Evolutionary conservation across 2,113 vertebrate species (phyloP), one percentile per base, ranked within the genome.

Genomic region (Engraulis encrasicolus): DNA sequence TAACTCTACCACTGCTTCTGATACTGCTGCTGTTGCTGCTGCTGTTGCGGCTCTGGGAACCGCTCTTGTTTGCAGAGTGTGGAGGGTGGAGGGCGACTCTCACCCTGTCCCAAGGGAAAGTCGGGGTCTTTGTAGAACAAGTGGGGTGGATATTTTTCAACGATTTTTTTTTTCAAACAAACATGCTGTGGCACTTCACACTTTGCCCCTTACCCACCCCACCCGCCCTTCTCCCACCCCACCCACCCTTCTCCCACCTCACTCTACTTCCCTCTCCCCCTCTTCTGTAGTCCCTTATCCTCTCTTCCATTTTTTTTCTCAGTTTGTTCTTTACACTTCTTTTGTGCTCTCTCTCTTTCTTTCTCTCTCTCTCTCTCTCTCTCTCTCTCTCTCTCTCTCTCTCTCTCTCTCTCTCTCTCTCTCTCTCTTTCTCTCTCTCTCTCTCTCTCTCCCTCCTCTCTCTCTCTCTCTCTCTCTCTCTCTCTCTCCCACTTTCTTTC

Each of bases 11-110:
- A 85, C 54, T 23, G 85, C 19, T 58, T 6, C 18, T 20, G 6
- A 7, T 2, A 4, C n/a, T 11, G 85, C 86, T 84, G 78, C 87
- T 86, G 87, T 83, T 87, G 83, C 20, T 54, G 6, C 19, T 18
- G 66, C 27, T 74, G 23, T 34, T 23, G 5, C 17, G 52, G 66
- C 66, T 74, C 66, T 74, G 66, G 66, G 66, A 74, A 74, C 66
- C 66, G 2, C 66, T 34, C 23, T 74, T n/a, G n/a, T n/a, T n/a
- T n/a, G n/a, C n/a, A n/a, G n/a, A n/a, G 27, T 74, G 15, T 74
- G 27, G 11, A 31, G 66, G 31, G 66, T 66, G 66, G 31, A 27
- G 27, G 27, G 66, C 31, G 66, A 34, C 27, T 74, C n/a, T 82
- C 36, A n/a, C 78, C 34, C 66, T 49, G 49, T 66, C 20, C 14